Conservation (phyloP, 2,888 invertebrate genomes). For the Tenthredo amoena region DNA sequence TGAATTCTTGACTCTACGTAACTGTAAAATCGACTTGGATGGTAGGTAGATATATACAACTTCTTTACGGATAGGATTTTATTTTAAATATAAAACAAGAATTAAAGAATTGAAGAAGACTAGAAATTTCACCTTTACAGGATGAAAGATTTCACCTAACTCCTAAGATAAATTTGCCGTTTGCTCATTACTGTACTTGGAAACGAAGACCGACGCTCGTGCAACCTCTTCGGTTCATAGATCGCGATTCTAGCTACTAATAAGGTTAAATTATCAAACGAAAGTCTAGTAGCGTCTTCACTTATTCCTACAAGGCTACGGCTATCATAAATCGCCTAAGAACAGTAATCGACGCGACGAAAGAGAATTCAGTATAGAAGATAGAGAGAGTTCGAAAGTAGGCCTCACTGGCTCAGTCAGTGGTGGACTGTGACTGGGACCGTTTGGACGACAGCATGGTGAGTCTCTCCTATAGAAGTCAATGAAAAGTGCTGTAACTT, state of each 20-base stretch:
- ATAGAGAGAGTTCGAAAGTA: slow-evolving; percentile 77
- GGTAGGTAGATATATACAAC: background rate
- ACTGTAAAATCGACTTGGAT: slow-evolving; percentile 9
- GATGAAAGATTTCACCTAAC: slow-evolving; percentile 30
- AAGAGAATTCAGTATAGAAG: slow-evolving; percentile 66
- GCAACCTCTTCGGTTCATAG: background rate
- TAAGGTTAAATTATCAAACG: slow-evolving; percentile 41
- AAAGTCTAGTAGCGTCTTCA: slow-evolving; percentile 44
- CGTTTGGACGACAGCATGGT: slow-evolving; percentile 75
- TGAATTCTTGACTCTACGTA: slow-evolving; percentile 12
- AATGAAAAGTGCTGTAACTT: slow-evolving; percentile 8
- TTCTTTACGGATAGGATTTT: background rate
- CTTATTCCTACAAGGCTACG: slow-evolving; percentile 28
- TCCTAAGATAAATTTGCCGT: background rate
- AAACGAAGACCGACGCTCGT: background rate
- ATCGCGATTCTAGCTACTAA: slow-evolving; percentile 28
- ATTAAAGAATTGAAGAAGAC: background rate
- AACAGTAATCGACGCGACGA: slow-evolving; percentile 54
- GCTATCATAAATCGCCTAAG: slow-evolving; percentile 47
- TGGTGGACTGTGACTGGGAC: slow-evolving; percentile 74
- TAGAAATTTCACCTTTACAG: slow-evolving; percentile 33
- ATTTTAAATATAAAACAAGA: background rate
- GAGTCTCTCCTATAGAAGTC: slow-evolving; percentile 65
- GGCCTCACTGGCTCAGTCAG: slow-evolving; percentile 75
- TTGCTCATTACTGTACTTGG: background rate